Percentiles rank a stretch among this genome's conserved stretches.
These are phyloP conservation scores for Champsocephalus esox DNA, from an alignment of 2,797 vertebrate genomes.

Conservation along the genomic window DNA sequence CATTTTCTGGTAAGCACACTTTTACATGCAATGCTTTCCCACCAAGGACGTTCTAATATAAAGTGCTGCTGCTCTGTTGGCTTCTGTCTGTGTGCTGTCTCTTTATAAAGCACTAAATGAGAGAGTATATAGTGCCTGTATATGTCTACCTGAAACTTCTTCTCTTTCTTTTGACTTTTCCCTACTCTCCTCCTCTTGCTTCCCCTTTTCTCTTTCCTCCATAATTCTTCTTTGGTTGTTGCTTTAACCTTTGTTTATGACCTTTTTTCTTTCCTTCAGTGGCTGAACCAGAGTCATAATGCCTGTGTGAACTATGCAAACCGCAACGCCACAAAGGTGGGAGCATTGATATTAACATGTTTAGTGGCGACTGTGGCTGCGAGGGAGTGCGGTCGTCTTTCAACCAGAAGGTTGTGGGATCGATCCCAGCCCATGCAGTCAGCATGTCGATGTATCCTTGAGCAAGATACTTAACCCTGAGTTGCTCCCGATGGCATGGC, in stretches of 20 bases:
- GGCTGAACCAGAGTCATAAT: conserved; percentile 98
- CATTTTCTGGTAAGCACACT: conserved; percentile 18
- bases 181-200: conserved; percentile 25
- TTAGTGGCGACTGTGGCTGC: too few species aligned
- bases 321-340: conserved; percentile 94
- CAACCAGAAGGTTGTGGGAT: too few species aligned
- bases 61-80: conserved; percentile 17
- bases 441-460: too few species aligned
- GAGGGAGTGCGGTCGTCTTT: too few species aligned
- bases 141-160: background rate
- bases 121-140: background rate
- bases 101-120: background rate
- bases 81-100: background rate
- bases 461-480: too few species aligned
- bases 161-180: background rate
- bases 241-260: background rate
- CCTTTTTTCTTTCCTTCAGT: conserved; percentile 77
- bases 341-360: background rate
- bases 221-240: background rate
- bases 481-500: too few species aligned
- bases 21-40: conserved; percentile 11
- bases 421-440: too few species aligned
- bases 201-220: background rate
- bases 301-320: conserved; percentile 98
- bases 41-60: background rate